Evolutionary conservation across 2,113 vertebrate genomes (phyloP), one percentile per base, ranked within the genome.

Genomic region (Mola mola): DNA sequence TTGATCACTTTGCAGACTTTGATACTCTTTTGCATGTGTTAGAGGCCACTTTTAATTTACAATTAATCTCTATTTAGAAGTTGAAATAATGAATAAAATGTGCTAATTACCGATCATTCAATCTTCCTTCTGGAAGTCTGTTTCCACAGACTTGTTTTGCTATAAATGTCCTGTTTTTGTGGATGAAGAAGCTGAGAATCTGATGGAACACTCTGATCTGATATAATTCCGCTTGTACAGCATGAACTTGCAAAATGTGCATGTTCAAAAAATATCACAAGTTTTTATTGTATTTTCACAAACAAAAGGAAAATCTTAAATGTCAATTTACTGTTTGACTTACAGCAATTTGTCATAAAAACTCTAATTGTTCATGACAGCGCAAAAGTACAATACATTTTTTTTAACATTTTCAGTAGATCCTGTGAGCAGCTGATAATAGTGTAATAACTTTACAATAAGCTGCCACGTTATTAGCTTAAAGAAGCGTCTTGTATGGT

Each of bases 381-480:
- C 8, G 29, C 42, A 55, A 25, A 46, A 63, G 53, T 47, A 16
- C 60, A 42, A 29, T 22, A 38, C 78, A 51, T 34, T 77, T 72
- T 26, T 25, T 29, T n/a, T 28, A 47, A 72, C 42, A 63, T 63
- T 56, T 47, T 33, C 38, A 48, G 73, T 28, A 20, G 31, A 57
- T 72, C 57, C 55, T 51, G 19, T n/a, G 26, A 49, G 21, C 53
- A 26, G 68, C 52, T 66, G 72, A 83, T 86, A 66, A 66, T 76
- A 72, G 68, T 19, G 48, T 49, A 57, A 67, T 75, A 70, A 66
- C 71, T 80, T 75, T 59, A 72, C 47, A 58, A 82, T 84, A 75
- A 83, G 82, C 74, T 68, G 72, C 63, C 65, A 50, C 60, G 43
- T 79, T 77, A 88, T 88, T 80, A 85, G 62, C 81, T 81, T 81